Conservation (phyloP, 2,797 vertebrate species). For the Loriculus beryllinus region DNA sequence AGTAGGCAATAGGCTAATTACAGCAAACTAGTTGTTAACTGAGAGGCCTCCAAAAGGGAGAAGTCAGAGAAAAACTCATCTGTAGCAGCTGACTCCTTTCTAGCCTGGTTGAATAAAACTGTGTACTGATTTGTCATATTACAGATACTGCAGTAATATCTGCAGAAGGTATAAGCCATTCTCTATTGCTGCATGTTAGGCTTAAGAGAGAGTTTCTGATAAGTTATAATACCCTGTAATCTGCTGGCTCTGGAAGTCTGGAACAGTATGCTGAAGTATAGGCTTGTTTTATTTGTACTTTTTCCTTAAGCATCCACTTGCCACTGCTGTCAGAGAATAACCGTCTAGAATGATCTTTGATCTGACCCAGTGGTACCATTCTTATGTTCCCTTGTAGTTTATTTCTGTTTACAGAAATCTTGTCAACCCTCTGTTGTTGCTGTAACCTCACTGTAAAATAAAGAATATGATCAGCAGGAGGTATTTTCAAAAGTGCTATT, state of each 20-base stretch:
- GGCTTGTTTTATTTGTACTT: neutral
- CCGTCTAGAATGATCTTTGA: neutral
- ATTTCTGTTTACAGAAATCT: neutral
- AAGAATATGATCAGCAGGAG: neutral
- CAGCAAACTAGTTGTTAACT: neutral
- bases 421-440: neutral
- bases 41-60: neutral
- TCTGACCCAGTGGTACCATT: neutral
- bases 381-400: neutral
- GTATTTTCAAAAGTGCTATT: neutral
- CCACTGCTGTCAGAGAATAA: neutral
- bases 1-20: neutral
- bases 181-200: neutral
- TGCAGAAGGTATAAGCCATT: neutral
- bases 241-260: neutral
- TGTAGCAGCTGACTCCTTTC: neutral
- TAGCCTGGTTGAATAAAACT: neutral
- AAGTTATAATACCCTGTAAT: neutral
- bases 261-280: neutral
- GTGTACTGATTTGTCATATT: neutral
- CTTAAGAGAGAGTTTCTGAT: neutral
- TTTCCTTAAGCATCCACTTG: neutral
- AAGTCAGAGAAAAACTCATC: neutral
- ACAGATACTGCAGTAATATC: neutral
- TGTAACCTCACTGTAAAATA: neutral